phyloP scores from a whole-genome alignment of 2,797 vertebrate genomes.

The Poecile montanus region DNA sequence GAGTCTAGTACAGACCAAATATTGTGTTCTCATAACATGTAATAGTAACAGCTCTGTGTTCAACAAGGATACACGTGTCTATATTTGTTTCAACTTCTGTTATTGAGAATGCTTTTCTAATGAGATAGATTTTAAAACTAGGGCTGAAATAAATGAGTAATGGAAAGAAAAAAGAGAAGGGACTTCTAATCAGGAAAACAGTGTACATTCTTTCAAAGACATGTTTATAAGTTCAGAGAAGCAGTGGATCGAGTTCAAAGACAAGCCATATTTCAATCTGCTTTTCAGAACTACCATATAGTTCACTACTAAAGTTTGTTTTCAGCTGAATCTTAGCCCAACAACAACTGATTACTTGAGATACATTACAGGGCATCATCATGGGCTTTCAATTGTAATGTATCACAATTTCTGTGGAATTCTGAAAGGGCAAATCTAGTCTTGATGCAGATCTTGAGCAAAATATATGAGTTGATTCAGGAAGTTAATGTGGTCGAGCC shows the following conservation, averaged over 20 bases:
- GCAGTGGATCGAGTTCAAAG: conserved; percentile 49
- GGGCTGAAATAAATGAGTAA: conserved; percentile 54
- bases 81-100: conserved; percentile 22
- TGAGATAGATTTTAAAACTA: conserved; percentile 42
- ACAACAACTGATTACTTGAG: background rate
- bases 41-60: background rate
- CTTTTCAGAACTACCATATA: conserved; percentile 24
- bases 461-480: conserved; percentile 66
- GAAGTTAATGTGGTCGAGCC: conserved; percentile 71
- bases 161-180: conserved; percentile 11
- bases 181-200: conserved; percentile 51
- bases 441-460: conserved; percentile 50
- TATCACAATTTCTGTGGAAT: background rate
- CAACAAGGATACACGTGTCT: background rate
- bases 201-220: conserved; percentile 66
- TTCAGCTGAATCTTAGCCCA: background rate
- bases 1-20: background rate
- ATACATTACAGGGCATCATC: background rate
- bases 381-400: background rate
- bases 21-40: background rate
- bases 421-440: conserved; percentile 35
- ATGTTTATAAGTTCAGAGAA: conserved; percentile 64
- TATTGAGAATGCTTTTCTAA: conserved; percentile 50
- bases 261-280: conserved; percentile 36
- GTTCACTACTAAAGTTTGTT: background rate